Evolutionary conservation across 2,797 vertebrate species (phyloP).

Genomic region (Pangasius sanitwongsei): DNA sequence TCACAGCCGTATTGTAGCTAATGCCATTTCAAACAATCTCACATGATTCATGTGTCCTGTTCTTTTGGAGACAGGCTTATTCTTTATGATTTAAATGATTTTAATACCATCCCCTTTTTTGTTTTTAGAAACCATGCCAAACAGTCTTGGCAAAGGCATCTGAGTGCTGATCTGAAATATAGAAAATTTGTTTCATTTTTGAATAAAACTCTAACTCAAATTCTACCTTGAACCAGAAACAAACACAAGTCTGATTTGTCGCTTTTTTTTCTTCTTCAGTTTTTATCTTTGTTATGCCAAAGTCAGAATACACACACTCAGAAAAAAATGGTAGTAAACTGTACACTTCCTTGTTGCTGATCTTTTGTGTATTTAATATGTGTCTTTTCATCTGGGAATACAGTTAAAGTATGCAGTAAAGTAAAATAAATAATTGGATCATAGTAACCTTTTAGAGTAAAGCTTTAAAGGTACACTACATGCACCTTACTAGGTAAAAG

Average conservation of each 20-base stretch:
- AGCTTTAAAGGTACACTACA: not conserved
- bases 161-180: not conserved
- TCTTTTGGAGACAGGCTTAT: not conserved
- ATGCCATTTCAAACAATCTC: conserved; percentile 36
- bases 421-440: not conserved
- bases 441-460: not conserved
- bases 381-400: not conserved
- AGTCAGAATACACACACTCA: not conserved
- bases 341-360: not conserved
- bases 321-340: not conserved
- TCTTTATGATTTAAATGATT: not conserved
- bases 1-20: conserved; percentile 3
- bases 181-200: not conserved
- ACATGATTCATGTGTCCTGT: conserved; percentile 27
- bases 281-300: not conserved
- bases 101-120: not conserved
- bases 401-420: no score
- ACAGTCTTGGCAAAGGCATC: not conserved
- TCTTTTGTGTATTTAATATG: not conserved
- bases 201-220: not conserved
- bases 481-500: not conserved
- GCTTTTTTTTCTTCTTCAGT: not conserved
- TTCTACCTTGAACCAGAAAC: not conserved
- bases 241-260: not conserved
- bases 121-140: not conserved